Percentiles rank a stretch among this genome's conserved stretches.
These are phyloP conservation scores for Muricea muricata DNA, from an alignment of 92 coral and sea anemone species.

Conservation along the genomic window DNA sequence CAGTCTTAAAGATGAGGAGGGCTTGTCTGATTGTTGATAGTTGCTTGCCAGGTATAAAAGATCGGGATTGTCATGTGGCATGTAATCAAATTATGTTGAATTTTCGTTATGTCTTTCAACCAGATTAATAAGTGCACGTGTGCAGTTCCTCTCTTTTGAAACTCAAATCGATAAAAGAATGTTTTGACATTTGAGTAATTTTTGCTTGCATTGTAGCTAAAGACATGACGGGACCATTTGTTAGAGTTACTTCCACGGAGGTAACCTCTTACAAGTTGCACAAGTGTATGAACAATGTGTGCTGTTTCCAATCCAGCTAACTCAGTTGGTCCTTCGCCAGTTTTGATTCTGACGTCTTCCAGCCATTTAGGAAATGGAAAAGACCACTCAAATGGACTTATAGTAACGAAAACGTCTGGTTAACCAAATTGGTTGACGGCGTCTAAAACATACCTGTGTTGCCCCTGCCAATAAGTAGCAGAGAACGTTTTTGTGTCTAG, in stretches of 20 bases:
- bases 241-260: slow-evolving; percentile 13
- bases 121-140: slow-evolving; percentile 30
- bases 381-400: too few species aligned
- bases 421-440: slow-evolving; percentile 24
- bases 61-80: background rate
- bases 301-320: slow-evolving; percentile 4
- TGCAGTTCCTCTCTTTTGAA: slow-evolving; percentile 39
- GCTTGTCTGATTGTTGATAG: background rate
- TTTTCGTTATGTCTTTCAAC: background rate
- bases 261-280: slow-evolving; percentile 23
- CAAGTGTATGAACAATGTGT: background rate
- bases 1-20: background rate
- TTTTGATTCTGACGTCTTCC: background rate
- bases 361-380: slow-evolving; percentile 32
- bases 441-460: slow-evolving; percentile 24
- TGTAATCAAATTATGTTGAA: background rate
- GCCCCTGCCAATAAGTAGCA: slow-evolving; percentile 25
- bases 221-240: slow-evolving; percentile 9
- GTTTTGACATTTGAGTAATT: slow-evolving; percentile 7
- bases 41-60: background rate
- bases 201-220: background rate
- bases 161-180: slow-evolving; percentile 36
- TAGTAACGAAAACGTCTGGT: slow-evolving; percentile 20
- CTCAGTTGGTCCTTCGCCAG: slow-evolving; percentile 7
- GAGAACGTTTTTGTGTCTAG: slow-evolving; percentile 35